Conservation (phyloP, 30 jellyfish, hydroid and myxozoan species). For the Chrysaora quinquecirrha region DNA sequence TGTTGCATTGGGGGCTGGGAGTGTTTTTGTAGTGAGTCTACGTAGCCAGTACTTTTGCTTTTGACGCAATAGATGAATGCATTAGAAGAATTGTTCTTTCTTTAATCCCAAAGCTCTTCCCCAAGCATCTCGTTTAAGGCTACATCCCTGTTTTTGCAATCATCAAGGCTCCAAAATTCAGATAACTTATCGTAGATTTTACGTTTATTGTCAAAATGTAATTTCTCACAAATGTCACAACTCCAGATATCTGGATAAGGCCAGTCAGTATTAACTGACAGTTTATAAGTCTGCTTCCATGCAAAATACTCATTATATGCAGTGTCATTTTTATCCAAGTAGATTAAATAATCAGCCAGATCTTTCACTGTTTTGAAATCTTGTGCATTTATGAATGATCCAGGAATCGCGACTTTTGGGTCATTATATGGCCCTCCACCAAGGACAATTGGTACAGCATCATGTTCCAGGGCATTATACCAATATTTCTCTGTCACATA, state of each 20-base stretch:
- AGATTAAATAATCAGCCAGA: slow-evolving; percentile 23
- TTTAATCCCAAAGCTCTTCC: no score
- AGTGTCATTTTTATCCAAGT: slow-evolving; percentile 45
- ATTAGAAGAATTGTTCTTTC: no score
- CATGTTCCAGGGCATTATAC: slow-evolving; percentile 55
- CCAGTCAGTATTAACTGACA: slow-evolving; percentile 25
- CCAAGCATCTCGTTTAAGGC: background rate
- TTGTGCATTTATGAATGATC: slow-evolving; percentile 46
- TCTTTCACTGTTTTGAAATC: slow-evolving; percentile 41
- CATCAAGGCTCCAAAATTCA: slow-evolving; percentile 2
- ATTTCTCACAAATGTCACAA: slow-evolving; percentile 29
- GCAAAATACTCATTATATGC: slow-evolving; percentile 64
- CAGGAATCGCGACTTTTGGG: slow-evolving; percentile 51
- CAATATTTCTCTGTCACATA: slow-evolving; percentile 80
- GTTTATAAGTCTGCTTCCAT: slow-evolving; percentile 54
- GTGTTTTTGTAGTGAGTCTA: no score
- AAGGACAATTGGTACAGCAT: slow-evolving; percentile 64
- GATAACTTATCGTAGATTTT: slow-evolving; percentile 34
- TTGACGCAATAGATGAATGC: no score
- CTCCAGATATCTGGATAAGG: slow-evolving; percentile 28
- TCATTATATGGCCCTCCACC: slow-evolving; percentile 65
- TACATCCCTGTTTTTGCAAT: slow-evolving; percentile 1
- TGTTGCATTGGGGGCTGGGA: no score
- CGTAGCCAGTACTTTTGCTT: no score
- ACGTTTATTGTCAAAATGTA: background rate